phyloP scores from a whole-genome alignment of 2,113 vertebrate genomes.

The Lontra canadensis region DNA sequence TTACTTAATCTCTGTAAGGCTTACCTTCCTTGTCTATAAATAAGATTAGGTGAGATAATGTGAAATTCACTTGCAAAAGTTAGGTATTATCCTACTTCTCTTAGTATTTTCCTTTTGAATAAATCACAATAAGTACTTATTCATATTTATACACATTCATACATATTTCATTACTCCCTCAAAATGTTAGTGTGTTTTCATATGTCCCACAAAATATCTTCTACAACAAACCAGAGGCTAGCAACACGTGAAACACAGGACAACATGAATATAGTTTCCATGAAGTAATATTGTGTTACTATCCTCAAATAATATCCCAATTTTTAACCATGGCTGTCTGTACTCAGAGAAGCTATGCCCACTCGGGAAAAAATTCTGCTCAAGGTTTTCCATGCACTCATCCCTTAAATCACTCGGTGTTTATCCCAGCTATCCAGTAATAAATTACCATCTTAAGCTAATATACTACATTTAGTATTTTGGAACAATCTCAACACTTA shows the following conservation, averaged over 20 bases:
- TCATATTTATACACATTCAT: not conserved
- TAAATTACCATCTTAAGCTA: not conserved
- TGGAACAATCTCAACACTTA: not conserved
- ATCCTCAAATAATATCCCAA: not conserved
- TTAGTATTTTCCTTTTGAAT: not conserved
- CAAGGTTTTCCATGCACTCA: not conserved
- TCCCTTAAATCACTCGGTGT: not conserved
- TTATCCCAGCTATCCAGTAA: not conserved
- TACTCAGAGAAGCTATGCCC: not conserved
- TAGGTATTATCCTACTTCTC: not conserved
- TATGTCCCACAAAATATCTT: not conserved
- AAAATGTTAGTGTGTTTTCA: not conserved
- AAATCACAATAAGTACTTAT: not conserved
- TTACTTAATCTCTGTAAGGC: constrained; percentile 13
- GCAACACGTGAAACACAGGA: not conserved
- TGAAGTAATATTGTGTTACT: not conserved
- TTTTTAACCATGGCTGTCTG: not conserved
- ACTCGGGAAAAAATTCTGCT: not conserved
- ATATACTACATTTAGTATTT: not conserved
- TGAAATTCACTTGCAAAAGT: constrained; percentile 23
- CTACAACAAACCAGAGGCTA: not conserved
- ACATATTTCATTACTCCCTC: not conserved
- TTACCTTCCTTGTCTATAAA: constrained; percentile 9
- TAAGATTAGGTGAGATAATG: constrained; percentile 25
- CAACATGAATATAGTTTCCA: not conserved